Evolutionary conservation across 2,797 vertebrate species (phyloP).

Genomic region (Microcaecilia unicolor): DNA sequence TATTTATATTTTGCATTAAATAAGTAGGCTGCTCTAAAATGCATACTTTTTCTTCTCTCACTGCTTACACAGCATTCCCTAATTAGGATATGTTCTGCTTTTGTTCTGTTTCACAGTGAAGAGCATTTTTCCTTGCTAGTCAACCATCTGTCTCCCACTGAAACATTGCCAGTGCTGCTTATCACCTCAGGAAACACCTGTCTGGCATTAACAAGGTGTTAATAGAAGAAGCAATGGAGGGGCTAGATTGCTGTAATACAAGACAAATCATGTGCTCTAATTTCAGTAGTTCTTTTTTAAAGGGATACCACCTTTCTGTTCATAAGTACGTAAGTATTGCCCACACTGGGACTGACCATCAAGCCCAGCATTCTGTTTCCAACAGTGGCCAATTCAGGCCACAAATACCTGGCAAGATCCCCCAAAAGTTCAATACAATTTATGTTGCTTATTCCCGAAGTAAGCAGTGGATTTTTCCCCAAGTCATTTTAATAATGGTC

Average conservation of each 20-base stretch:
- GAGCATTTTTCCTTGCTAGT: background rate
- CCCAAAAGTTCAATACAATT: no score
- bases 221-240: conserved; percentile 48
- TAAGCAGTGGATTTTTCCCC: no score
- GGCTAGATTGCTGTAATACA: conserved; percentile 37
- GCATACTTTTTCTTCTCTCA: background rate
- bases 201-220: conserved; percentile 50
- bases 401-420: no score
- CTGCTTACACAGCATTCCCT: background rate
- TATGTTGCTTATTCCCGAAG: no score
- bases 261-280: conserved; percentile 21
- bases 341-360: no score
- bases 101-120: background rate
- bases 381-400: no score
- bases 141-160: conserved; percentile 29
- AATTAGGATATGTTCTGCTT: background rate
- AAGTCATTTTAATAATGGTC: no score
- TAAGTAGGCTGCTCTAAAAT: background rate
- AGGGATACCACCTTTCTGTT: background rate
- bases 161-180: conserved; percentile 57
- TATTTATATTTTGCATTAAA: no score
- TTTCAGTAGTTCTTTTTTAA: conserved; percentile 1
- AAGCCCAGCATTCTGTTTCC: no score
- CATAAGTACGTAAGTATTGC: no score
- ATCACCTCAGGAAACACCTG: conserved; percentile 53